phyloP scores from a whole-genome alignment of 2,113 vertebrate genomes.

The Lagopus muta region DNA sequence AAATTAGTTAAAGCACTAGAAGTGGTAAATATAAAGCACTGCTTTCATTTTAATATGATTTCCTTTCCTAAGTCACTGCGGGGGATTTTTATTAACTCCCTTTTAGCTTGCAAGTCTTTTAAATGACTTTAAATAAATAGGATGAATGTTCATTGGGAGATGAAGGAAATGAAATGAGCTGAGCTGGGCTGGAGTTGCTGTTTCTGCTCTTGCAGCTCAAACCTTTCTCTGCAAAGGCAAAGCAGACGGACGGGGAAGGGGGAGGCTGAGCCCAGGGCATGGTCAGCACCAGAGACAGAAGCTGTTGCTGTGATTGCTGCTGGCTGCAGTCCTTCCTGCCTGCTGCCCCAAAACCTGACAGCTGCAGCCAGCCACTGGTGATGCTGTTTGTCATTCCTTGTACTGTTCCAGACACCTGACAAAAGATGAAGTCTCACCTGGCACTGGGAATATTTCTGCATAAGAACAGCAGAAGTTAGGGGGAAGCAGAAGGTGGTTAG shows the following conservation, averaged over 20 bases:
- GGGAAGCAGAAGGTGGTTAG: not conserved
- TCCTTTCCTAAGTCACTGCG: not conserved
- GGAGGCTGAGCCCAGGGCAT: not conserved
- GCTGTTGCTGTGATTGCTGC: rapidly evolving
- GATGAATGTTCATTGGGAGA: not conserved
- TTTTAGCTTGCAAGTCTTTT: not conserved
- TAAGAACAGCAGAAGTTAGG: not conserved
- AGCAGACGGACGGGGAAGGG: not conserved
- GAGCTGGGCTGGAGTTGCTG: not conserved
- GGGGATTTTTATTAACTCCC: not conserved
- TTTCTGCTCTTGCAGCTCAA: not conserved
- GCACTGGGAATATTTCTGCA: not conserved
- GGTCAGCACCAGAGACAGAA: slow-evolving; percentile 45
- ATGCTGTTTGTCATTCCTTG: not conserved
- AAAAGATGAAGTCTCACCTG: not conserved
- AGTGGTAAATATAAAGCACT: not conserved
- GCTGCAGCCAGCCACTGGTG: not conserved
- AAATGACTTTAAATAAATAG: not conserved
- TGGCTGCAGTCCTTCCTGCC: not conserved
- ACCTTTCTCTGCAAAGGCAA: not conserved
- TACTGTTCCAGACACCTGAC: not conserved
- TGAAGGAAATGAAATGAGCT: not conserved
- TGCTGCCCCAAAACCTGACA: not conserved
- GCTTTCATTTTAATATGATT: not conserved
- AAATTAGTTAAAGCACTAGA: not conserved